Base-by-base conservation (phyloP, 2,797 vertebrate genomes). In the Aplochiton taeniatus region DNA sequence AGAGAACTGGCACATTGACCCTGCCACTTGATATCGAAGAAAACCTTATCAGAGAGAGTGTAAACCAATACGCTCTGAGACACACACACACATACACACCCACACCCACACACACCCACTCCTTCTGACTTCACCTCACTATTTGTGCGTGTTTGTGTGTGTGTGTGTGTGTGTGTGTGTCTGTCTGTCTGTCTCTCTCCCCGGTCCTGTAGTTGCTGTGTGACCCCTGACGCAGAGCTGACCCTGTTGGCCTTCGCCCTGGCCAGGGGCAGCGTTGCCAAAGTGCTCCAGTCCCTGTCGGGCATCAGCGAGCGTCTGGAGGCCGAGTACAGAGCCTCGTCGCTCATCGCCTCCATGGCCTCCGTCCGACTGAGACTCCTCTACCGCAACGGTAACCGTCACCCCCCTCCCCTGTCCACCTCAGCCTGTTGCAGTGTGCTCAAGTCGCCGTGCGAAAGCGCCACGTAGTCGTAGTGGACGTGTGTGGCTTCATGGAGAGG, bases 221-320 rank as follows among this genome's bases (percentile, higher is more conserved):
- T 92, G 72, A 95, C 93, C 76, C 95, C 96, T 31, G 95, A 98
- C 58, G 95, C 98, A 12, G 95, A 98, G 72, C 78, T 98, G 80
- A 98, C 95, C 7, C 92, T 98, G 52, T 78, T 99, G 85, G 95
- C 97, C 19, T 99, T 99, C 55, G 95, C 98, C 66, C 87, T 99
- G 77, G 97, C 98, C 72, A 90, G 97, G 80, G 97, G 97, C 53
- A 98, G 95, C 13, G 87, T 98, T 53, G 93, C 96, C 31, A 99
- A 98, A 89, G 93, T 98, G 58, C 75, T 99, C 44, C 93, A 90
- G 82, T 96, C 95, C 31, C 90, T 99, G 53, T 94, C 95, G 66
- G 89, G 94, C 20, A 92, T 98, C 85, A 91, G 90, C 0, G 93
- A 94, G 65, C 94, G 94, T 68, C 79, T 95, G 71, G 91, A 95